Conservation (phyloP, 2,888 invertebrate genomes). For the Agonopterix arenella region DNA sequence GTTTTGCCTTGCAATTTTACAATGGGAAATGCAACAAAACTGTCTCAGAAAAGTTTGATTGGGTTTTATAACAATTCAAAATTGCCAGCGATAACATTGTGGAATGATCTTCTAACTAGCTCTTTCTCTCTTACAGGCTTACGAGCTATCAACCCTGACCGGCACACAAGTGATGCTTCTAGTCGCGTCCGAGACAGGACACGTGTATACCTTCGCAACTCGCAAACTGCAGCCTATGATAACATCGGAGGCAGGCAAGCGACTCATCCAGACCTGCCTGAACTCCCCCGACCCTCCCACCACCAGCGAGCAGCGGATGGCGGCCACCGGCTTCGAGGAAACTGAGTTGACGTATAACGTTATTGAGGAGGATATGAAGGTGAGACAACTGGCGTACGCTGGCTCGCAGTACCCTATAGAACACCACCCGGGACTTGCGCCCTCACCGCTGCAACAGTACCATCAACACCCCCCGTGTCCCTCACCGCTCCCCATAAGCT, state of each 20-base stretch:
- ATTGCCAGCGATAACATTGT: no score
- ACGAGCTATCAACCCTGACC: conserved; percentile 98
- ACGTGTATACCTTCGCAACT: conserved; percentile 99
- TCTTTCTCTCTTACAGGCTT: conserved; percentile 84
- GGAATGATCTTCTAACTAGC: no score
- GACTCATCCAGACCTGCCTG: conserved; percentile 98
- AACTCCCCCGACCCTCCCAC: conserved; percentile 96
- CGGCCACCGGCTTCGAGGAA: conserved; percentile 98
- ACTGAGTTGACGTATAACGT: conserved; percentile 98
- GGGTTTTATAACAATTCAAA: no score
- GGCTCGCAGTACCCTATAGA: conserved; percentile 84
- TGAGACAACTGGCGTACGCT: conserved; percentile 96
- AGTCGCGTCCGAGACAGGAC: conserved; percentile 99
- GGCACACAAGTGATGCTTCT: conserved; percentile 99
- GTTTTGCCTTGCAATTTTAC: no score
- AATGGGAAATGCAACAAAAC: no score
- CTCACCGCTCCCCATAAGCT: conserved; percentile 82
- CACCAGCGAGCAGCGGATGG: conserved; percentile 96
- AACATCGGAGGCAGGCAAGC: conserved; percentile 97
- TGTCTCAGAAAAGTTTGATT: no score
- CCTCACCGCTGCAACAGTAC: conserved; percentile 82
- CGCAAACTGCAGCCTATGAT: conserved; percentile 99
- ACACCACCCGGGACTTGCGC: conserved; percentile 79
- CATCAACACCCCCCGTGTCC: conserved; percentile 86
- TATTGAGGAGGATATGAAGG: conserved; percentile 96